A percentile compares a stretch with the other conserved stretches of the same genome.
Conservation (phyloP, 2,888 invertebrate genomes). For the Hemicrepidius hirtus region DNA sequence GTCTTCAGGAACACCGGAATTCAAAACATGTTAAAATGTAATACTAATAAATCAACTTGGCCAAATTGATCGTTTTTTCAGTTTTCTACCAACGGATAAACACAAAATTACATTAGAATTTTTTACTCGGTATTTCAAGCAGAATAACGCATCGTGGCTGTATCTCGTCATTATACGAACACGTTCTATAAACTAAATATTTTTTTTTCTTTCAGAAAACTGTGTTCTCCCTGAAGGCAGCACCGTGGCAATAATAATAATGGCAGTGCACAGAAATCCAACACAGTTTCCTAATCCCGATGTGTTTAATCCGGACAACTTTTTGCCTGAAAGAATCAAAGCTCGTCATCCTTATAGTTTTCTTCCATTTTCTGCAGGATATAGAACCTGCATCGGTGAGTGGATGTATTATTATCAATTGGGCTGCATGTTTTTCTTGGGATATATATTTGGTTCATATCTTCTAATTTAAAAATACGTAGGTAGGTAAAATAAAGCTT, state of each 20-base stretch:
- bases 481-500: slow-evolving; percentile 14
- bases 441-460: slow-evolving; percentile 38
- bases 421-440: slow-evolving; percentile 34
- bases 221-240: slow-evolving; percentile 52
- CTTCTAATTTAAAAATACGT: slow-evolving; percentile 10
- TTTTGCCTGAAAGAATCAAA: slow-evolving; percentile 81
- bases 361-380: slow-evolving; percentile 84
- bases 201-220: slow-evolving; percentile 49
- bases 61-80: too few species aligned
- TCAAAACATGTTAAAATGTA: too few species aligned
- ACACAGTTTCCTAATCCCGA: slow-evolving; percentile 79
- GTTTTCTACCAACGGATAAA: too few species aligned
- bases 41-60: too few species aligned
- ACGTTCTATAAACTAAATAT: too few species aligned
- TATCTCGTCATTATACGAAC: too few species aligned
- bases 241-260: slow-evolving; percentile 53
- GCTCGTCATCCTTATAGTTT: slow-evolving; percentile 84
- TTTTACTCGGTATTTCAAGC: too few species aligned
- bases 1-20: too few species aligned
- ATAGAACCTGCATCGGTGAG: slow-evolving; percentile 82
- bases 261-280: slow-evolving; percentile 77
- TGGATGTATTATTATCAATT: slow-evolving; percentile 35
- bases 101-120: too few species aligned
- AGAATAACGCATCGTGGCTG: too few species aligned
- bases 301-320: slow-evolving; percentile 82